These are phyloP conservation scores for Pogonomyrmex barbatus DNA, from an alignment of 1,140 invertebrate species.

Conservation along the genomic window DNA sequence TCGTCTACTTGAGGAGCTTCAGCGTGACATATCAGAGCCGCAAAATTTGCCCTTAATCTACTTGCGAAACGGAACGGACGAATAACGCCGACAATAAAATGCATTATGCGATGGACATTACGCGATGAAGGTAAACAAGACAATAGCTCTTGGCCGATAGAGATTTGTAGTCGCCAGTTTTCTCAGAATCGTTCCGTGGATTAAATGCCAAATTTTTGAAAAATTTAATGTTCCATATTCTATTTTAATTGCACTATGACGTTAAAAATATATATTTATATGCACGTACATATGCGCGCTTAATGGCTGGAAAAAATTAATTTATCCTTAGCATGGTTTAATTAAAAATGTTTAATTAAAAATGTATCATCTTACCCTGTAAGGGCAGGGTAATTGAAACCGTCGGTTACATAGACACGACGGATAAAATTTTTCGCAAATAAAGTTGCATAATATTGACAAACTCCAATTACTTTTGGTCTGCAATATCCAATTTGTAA, in stretches of 20 bases:
- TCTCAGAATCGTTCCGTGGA: neutral
- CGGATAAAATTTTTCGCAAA: neutral
- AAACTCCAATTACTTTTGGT: neutral
- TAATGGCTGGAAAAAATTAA: constrained; percentile 37
- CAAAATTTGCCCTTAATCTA: constrained; percentile 50
- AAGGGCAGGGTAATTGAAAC: neutral
- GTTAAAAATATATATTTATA: constrained; percentile 27
- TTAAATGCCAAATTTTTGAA: constrained; percentile 6
- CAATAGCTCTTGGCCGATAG: constrained; percentile 26
- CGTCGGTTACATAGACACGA: neutral
- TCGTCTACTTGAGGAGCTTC: constrained; percentile 35
- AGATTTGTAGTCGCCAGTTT: constrained; percentile 16
- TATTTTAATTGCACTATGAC: constrained; percentile 4
- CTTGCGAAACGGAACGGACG: constrained; percentile 3
- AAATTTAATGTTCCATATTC: constrained; percentile 7
- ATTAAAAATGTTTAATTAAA: constrained; percentile 32
- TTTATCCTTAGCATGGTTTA: constrained; percentile 14
- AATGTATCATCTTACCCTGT: neutral
- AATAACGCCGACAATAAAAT: constrained; percentile 29
- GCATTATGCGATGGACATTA: constrained; percentile 37
- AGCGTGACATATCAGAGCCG: constrained; percentile 48
- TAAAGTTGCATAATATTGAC: neutral
- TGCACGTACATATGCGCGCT: neutral
- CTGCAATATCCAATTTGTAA: neutral
- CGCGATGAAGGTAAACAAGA: constrained; percentile 22